Conservation (phyloP, 2,888 invertebrate genomes). For the Drosophila kanekoi region DNA sequence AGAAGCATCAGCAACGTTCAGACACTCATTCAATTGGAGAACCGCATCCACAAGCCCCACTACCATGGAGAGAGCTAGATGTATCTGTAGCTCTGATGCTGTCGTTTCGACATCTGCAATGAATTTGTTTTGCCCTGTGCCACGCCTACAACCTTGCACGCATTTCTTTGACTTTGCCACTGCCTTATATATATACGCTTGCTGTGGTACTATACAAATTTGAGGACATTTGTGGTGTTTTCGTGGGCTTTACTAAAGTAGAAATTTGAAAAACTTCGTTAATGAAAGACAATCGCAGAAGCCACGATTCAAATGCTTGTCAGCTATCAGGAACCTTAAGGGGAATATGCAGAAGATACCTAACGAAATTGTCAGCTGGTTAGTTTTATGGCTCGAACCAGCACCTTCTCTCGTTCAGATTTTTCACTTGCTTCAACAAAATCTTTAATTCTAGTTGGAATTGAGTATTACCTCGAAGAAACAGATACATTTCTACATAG, state of each 20-base stretch:
- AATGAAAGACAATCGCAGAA: too few relatives aligned
- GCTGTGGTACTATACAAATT: not conserved
- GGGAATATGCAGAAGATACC: too few relatives aligned
- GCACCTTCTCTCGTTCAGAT: too few relatives aligned
- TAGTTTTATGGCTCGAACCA: too few relatives aligned
- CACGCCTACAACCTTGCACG: conserved; percentile 37
- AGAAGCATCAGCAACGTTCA: conserved; percentile 4
- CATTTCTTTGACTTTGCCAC: conserved; percentile 27
- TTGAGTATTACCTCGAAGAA: too few relatives aligned
- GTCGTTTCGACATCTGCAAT: conserved; percentile 56
- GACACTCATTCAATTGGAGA: conserved; percentile 13
- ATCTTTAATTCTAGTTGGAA: too few relatives aligned
- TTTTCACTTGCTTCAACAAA: too few relatives aligned
- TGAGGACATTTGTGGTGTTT: not conserved
- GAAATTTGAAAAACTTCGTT: too few relatives aligned
- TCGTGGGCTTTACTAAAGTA: not conserved
- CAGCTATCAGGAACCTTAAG: too few relatives aligned
- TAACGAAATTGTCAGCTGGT: too few relatives aligned
- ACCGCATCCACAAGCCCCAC: conserved; percentile 5
- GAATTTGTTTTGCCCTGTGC: conserved; percentile 51
- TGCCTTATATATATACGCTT: conserved; percentile 14
- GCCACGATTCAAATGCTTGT: too few relatives aligned
- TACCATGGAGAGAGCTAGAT: conserved; percentile 6
- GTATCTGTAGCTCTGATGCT: conserved; percentile 12
- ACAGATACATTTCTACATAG: too few relatives aligned